Base-by-base conservation (phyloP, 2,113 vertebrate genomes). In the Cynopterus brachyotis region DNA sequence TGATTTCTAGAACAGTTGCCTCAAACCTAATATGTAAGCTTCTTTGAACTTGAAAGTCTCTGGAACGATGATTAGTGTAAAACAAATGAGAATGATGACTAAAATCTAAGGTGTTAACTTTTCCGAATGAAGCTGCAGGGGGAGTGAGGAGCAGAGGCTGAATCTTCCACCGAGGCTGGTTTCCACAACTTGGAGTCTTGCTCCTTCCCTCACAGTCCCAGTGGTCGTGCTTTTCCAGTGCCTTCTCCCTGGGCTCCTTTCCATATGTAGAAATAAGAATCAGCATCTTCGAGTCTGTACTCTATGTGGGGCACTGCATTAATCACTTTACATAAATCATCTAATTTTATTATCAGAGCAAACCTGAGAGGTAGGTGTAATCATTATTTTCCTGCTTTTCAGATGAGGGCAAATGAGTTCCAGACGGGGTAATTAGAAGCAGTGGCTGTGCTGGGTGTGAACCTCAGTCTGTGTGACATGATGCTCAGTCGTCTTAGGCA, bases 121-220 rank as follows among this genome's bases (percentile, higher is more conserved):
- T 93, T 93, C 85, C 80, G 70, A 83, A 53, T 76, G 75, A 80
- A 75, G 76, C 40, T 10, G 0, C 62, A 91, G 66, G 50, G 13
- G 13, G 6, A 30, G 28, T 24, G n/a, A 28, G 59, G 60, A 4
- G 3, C 12, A 9, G 37, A 88, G 64, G 64, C 7, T 1, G 35
- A 2, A 4, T 40, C 50, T 45, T 45, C 47, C 13, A 40, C 9
- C 22, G 9, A 28, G 42, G 9, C 70, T 50, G 2, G 12, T 30
- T 16, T 42, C 30, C 83, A 9, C 40, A 92, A 11, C 26, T 66
- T 53, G 35, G 12, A 45, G 6, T 19, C 53, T 53, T 2, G 13
- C n/a, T 16, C 50, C 28, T 60, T n/a, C 16, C 13, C 28, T 83
- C 53, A 50, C 11, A 11, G 72, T 86, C 79, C 15, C 30, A 59